Evolutionary conservation across 2,888 invertebrate genomes (phyloP).

Genomic region (Orgyia antiqua): DNA sequence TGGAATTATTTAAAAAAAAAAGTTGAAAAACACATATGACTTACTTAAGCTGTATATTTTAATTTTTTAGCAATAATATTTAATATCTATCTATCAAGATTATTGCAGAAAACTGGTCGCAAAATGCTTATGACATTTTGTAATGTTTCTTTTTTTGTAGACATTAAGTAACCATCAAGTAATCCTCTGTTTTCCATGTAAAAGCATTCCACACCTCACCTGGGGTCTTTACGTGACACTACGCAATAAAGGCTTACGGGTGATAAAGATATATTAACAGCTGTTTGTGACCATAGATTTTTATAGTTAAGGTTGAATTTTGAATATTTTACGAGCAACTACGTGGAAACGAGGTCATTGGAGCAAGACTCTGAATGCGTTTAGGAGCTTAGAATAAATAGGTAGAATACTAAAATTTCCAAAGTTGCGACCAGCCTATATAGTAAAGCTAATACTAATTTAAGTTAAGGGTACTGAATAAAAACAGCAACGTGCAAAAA

Average conservation of each 20-base stretch:
- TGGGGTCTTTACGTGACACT: slow-evolving; percentile 67
- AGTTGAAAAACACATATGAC: too few species aligned
- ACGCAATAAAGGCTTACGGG: slow-evolving; percentile 55
- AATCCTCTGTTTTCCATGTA: slow-evolving; percentile 57
- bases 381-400: slow-evolving; percentile 36
- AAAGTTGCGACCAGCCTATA: too few species aligned
- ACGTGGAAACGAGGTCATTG: slow-evolving; percentile 52
- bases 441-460: not conserved
- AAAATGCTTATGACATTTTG: slow-evolving; percentile 28
- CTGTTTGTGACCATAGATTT: slow-evolving; percentile 19
- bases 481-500: too few species aligned
- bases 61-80: too few species aligned
- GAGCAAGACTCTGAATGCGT: slow-evolving; percentile 62
- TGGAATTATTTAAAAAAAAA: too few species aligned
- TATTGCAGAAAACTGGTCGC: slow-evolving; percentile 9
- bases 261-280: slow-evolving; percentile 22
- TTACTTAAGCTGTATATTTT: too few species aligned
- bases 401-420: slow-evolving; percentile 21
- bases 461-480: too few species aligned
- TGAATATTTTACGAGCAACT: slow-evolving; percentile 10
- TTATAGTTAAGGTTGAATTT: slow-evolving; percentile 24
- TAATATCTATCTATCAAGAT: slow-evolving; percentile 38
- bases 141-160: slow-evolving; percentile 42
- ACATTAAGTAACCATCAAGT: slow-evolving; percentile 55
- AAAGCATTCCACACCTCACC: slow-evolving; percentile 71